Evolutionary conservation across 2,113 vertebrate species (phyloP).

Genomic region (Thermophis baileyi): DNA sequence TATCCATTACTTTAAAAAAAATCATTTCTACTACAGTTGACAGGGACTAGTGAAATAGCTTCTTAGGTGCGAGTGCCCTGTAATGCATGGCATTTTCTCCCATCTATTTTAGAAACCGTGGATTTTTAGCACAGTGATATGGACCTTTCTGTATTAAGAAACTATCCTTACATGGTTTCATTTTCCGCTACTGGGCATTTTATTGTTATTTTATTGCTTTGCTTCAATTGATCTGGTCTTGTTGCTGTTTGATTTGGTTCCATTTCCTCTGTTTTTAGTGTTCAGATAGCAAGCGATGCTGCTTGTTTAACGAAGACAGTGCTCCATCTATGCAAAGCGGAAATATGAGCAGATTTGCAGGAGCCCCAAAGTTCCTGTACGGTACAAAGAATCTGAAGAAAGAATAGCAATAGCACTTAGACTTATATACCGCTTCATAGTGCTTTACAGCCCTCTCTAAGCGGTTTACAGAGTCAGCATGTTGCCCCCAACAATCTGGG

Average conservation of each 20-base stretch:
- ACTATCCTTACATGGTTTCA: neutral
- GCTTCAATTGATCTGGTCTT: neutral
- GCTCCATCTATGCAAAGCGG: neutral
- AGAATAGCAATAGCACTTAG: too few species aligned
- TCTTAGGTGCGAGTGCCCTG: neutral
- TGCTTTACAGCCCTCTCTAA: too few species aligned
- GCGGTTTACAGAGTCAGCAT: too few species aligned
- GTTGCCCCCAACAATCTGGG: too few species aligned
- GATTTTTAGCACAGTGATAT: neutral
- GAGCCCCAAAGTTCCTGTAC: neutral
- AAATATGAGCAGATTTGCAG: neutral
- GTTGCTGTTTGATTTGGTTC: neutral
- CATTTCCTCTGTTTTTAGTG: neutral
- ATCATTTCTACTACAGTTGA: neutral
- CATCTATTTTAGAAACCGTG: neutral
- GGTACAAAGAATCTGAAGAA: neutral
- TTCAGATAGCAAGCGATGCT: neutral
- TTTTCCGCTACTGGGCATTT: neutral
- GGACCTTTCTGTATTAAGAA: neutral
- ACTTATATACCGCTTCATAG: too few species aligned
- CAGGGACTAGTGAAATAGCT: neutral
- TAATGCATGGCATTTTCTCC: neutral
- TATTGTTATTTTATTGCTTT: neutral
- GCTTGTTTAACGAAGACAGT: neutral
- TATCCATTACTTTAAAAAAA: neutral